These are phyloP conservation scores for Albula glossodonta DNA, from an alignment of 2,113 vertebrate genomes.

Conservation along the genomic window DNA sequence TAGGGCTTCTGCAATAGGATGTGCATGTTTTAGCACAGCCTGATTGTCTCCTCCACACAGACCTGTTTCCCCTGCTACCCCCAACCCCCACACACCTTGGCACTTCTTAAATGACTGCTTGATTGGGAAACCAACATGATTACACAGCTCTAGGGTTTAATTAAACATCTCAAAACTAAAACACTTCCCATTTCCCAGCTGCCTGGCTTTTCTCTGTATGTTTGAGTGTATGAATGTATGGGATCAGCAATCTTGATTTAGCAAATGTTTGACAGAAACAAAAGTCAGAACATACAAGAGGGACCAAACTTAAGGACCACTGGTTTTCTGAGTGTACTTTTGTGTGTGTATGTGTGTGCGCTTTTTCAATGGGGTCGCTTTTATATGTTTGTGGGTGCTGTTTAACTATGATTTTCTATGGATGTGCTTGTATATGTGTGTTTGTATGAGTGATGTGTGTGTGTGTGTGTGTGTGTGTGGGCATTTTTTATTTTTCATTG, in stretches of 20 bases:
- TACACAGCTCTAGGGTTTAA: background rate
- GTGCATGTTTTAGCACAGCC: background rate
- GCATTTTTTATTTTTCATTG: conserved; percentile 26
- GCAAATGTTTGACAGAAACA: no score
- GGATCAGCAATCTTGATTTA: background rate
- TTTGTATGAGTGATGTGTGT: background rate
- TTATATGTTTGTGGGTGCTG: no score
- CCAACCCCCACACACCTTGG: background rate
- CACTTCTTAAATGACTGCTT: background rate
- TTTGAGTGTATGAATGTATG: background rate
- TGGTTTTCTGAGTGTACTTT: no score
- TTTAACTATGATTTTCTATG: no score
- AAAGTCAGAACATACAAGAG: no score
- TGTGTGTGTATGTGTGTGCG: no score
- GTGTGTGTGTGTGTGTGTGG: conserved; percentile 1
- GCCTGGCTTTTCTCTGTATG: background rate
- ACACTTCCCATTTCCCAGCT: background rate
- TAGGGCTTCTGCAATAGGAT: background rate
- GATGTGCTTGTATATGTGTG: background rate
- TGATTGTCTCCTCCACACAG: background rate
- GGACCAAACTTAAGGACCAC: no score
- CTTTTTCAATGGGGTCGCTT: no score
- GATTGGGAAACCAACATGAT: conserved; percentile 1
- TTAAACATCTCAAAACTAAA: background rate
- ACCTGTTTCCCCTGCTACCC: background rate